Conservation (phyloP, 2,797 vertebrate genomes). For the Squalus acanthias region DNA sequence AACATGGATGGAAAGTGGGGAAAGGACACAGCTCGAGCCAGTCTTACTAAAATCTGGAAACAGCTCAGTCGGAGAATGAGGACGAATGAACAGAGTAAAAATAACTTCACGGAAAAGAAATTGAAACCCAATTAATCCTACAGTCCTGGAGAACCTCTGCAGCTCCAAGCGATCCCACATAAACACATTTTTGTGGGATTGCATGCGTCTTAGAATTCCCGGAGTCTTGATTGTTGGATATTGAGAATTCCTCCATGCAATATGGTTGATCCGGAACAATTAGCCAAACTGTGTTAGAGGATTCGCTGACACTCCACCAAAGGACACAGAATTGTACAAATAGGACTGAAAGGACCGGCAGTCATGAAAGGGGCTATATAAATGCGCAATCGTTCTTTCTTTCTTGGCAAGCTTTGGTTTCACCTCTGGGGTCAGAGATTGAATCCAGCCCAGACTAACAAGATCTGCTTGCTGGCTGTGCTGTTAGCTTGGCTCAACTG, state of each 20-base stretch:
- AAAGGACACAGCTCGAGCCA: neutral
- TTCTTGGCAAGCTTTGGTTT: neutral
- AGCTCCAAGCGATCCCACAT: neutral
- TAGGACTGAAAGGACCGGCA: neutral
- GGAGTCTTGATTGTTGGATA: neutral
- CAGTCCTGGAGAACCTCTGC: no score
- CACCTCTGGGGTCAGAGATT: neutral
- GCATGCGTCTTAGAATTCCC: neutral
- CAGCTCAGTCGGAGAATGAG: neutral
- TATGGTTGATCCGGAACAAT: neutral
- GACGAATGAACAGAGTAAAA: neutral
- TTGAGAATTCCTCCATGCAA: neutral
- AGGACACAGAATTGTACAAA: neutral
- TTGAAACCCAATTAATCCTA: neutral
- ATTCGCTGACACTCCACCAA: neutral
- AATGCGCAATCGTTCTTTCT: no score
- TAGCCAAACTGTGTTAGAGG: neutral
- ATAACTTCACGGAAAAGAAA: neutral
- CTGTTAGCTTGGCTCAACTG: no score
- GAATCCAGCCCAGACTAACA: no score
- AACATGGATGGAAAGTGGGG: neutral
- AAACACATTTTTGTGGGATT: neutral
- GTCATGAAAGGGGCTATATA: no score
- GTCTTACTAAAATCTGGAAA: neutral
- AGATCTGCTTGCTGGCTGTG: no score